Percentiles rank a stretch among this genome's conserved stretches.
phyloP scores from a whole-genome alignment of 2,113 vertebrate species.

The Struthio camelus region DNA sequence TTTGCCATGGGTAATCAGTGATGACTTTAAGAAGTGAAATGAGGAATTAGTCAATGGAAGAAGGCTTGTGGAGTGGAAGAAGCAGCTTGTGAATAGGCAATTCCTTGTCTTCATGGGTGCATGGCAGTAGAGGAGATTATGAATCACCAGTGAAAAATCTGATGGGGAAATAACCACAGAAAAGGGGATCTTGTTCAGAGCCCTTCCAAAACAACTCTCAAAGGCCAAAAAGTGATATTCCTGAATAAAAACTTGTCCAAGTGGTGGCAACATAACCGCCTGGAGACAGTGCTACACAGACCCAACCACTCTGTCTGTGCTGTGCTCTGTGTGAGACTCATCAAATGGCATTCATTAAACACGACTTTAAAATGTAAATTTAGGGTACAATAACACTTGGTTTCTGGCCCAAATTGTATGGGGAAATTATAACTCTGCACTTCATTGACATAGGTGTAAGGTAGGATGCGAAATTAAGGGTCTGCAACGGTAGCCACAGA shows the following conservation, averaged over 20 bases:
- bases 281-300: not conserved
- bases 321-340: no score
- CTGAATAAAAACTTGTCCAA: no score
- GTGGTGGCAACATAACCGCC: not conserved
- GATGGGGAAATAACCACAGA: not conserved
- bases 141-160: not conserved
- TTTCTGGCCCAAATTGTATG: not conserved
- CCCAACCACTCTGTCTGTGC: not conserved
- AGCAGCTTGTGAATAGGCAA: not conserved
- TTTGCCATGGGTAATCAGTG: not conserved
- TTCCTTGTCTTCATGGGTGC: not conserved
- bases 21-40: not conserved
- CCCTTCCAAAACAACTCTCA: no score
- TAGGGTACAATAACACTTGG: not conserved
- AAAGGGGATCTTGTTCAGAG: no score
- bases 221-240: no score
- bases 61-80: not conserved
- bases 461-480: not conserved
- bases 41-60: not conserved
- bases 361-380: not conserved
- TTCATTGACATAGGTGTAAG: not conserved
- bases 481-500: not conserved
- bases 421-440: not conserved
- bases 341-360: not conserved
- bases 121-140: not conserved